Evolutionary conservation across 2,113 vertebrate species (phyloP).

Genomic region (Lepisosteus osseus): DNA sequence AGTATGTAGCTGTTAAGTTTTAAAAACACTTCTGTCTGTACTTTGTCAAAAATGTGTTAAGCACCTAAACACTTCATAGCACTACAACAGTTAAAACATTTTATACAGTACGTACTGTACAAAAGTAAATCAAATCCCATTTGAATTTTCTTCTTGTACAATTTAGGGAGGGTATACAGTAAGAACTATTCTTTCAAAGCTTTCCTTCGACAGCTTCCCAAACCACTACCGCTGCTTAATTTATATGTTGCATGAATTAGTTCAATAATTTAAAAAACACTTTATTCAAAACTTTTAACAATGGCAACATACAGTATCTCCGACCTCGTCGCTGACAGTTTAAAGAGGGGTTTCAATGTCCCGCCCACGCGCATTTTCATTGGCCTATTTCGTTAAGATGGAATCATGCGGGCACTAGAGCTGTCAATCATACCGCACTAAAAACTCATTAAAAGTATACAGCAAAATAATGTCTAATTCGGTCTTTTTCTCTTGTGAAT

Average conservation of each 20-base stretch:
- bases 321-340: conserved; percentile 10
- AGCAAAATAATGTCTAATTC: conserved; percentile 11
- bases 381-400: conserved; percentile 35
- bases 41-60: neutral
- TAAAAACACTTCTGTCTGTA: neutral
- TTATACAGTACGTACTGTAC: no score
- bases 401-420: conserved; percentile 39
- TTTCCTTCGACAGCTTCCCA: no score
- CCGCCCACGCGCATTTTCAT: conserved; percentile 44
- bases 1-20: neutral
- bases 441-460: conserved; percentile 37
- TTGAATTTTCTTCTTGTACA: no score
- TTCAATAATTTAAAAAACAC: neutral
- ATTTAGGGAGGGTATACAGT: no score
- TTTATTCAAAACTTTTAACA: neutral
- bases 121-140: no score
- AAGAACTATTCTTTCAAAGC: no score
- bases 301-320: neutral
- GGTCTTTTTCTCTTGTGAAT: neutral
- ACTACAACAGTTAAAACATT: no score
- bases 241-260: neutral
- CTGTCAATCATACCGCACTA: conserved; percentile 50
- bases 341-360: conserved; percentile 27
- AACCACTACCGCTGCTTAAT: no score
- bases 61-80: no score